phyloP scores from a whole-genome alignment of 2,113 vertebrate genomes.

The Anguilla japonica region DNA sequence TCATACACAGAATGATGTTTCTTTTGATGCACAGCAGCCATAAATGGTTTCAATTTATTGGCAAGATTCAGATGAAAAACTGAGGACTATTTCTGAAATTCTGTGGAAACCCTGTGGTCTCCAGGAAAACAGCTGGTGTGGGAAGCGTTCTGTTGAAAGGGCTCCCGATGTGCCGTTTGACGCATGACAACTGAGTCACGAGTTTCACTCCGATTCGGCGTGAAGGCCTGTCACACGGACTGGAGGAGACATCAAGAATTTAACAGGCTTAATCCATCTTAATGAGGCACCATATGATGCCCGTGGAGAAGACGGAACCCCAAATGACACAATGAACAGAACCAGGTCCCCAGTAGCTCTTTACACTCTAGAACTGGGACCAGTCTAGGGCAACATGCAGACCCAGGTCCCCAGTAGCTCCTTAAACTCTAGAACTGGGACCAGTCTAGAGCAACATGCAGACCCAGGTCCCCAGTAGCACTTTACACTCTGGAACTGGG shows the following conservation, averaged over 20 bases:
- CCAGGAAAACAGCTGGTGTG: not conserved
- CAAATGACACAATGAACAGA: constrained; percentile 35
- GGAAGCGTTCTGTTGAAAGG: not conserved
- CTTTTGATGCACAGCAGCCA: not conserved
- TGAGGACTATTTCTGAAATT: not conserved
- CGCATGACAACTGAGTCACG: not conserved
- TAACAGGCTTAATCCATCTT: constrained; percentile 69
- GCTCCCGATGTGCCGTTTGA: not conserved
- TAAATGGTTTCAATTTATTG: not conserved
- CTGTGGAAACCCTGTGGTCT: not conserved
- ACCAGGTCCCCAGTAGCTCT: constrained; percentile 25
- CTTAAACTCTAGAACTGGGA: too few relatives aligned
- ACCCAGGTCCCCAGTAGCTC: too few relatives aligned
- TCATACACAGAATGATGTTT: not conserved
- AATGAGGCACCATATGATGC: constrained; percentile 69
- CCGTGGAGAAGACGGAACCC: constrained; percentile 60
- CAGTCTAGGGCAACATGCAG: too few relatives aligned
- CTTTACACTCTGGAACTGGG: too few relatives aligned
- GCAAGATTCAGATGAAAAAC: not conserved
- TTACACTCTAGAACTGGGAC: too few relatives aligned
- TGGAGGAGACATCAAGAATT: constrained; percentile 49
- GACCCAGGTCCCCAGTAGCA: too few relatives aligned
- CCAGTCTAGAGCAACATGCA: too few relatives aligned
- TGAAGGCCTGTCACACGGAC: not conserved
- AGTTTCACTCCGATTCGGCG: not conserved